These are phyloP conservation scores for Gastrophryne carolinensis DNA, from an alignment of 2,797 vertebrate species.

Conservation along the genomic window DNA sequence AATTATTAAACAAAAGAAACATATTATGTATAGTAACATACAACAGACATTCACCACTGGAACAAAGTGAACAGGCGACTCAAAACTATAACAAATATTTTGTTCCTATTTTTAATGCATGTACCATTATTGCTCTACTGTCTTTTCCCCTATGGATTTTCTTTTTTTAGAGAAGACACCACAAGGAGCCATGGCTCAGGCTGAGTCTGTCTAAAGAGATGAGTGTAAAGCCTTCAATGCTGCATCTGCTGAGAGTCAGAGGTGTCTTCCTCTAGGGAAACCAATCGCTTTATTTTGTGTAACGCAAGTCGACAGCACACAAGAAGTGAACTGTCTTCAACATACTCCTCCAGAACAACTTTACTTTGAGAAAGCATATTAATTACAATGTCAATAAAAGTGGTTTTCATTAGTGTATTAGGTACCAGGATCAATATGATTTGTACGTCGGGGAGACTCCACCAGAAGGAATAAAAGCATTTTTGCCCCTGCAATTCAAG, in stretches of 20 bases:
- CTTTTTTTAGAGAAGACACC: slow-evolving; percentile 26
- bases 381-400: slow-evolving; percentile 74
- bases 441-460: slow-evolving; percentile 69
- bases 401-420: slow-evolving; percentile 78
- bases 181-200: slow-evolving; percentile 30
- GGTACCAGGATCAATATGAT: slow-evolving; percentile 75
- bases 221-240: slow-evolving; percentile 28
- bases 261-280: slow-evolving; percentile 34
- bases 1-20: too few relatives aligned
- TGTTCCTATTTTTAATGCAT: background rate
- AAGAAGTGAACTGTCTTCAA: slow-evolving; percentile 18
- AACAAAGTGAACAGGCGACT: too few relatives aligned
- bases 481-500: slow-evolving; percentile 67
- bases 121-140: background rate
- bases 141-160: slow-evolving; percentile 28
- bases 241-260: slow-evolving; percentile 19
- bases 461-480: slow-evolving; percentile 32
- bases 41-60: too few relatives aligned
- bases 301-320: slow-evolving; percentile 1
- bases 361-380: slow-evolving; percentile 76
- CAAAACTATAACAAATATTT: too few relatives aligned
- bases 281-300: slow-evolving; percentile 29
- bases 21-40: too few relatives aligned
- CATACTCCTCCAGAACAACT: slow-evolving; percentile 64
- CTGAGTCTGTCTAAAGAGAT: slow-evolving; percentile 10